phyloP scores from a whole-genome alignment of 2,113 vertebrate species.

The Xyrauchen texanus region DNA sequence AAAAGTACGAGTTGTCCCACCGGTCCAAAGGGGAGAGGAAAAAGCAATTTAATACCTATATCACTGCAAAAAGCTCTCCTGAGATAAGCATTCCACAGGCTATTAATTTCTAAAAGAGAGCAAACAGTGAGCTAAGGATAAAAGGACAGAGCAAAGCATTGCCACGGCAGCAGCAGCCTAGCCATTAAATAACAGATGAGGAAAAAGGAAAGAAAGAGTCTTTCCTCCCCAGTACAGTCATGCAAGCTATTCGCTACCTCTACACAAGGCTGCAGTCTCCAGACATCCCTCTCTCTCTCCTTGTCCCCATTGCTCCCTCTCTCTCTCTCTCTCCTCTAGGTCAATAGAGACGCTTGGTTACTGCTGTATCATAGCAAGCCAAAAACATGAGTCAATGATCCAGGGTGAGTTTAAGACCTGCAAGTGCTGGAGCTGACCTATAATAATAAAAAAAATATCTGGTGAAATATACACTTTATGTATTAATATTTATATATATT shows the following conservation, averaged over 20 bases:
- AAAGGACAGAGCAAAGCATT: not conserved
- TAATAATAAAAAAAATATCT: too few relatives aligned
- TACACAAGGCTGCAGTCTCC: conserved; percentile 43
- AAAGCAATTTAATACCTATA: conserved; percentile 22
- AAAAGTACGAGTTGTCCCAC: not conserved
- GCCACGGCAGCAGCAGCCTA: conserved; percentile 11
- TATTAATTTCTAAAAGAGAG: conserved; percentile 35
- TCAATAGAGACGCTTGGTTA: conserved; percentile 52
- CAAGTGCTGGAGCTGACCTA: not conserved
- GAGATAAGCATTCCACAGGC: conserved; percentile 25
- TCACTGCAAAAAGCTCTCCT: conserved; percentile 1
- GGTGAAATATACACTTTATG: too few relatives aligned
- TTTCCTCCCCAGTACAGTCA: conserved; percentile 28
- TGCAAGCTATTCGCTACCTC: conserved; percentile 9
- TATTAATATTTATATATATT: too few relatives aligned
- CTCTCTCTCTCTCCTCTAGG: conserved; percentile 33
- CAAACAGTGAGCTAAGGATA: not conserved
- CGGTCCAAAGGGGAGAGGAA: not conserved
- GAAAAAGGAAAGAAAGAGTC: not conserved
- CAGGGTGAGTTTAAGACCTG: conserved; percentile 5
- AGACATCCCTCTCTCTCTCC: conserved; percentile 50
- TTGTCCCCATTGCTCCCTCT: conserved; percentile 40
- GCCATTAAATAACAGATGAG: conserved; percentile 30
- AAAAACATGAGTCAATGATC: conserved; percentile 36
- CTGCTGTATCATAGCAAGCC: conserved; percentile 63